These are phyloP conservation scores for Clarias gariepinus DNA, from an alignment of 2,113 vertebrate species.

Conservation along the genomic window DNA sequence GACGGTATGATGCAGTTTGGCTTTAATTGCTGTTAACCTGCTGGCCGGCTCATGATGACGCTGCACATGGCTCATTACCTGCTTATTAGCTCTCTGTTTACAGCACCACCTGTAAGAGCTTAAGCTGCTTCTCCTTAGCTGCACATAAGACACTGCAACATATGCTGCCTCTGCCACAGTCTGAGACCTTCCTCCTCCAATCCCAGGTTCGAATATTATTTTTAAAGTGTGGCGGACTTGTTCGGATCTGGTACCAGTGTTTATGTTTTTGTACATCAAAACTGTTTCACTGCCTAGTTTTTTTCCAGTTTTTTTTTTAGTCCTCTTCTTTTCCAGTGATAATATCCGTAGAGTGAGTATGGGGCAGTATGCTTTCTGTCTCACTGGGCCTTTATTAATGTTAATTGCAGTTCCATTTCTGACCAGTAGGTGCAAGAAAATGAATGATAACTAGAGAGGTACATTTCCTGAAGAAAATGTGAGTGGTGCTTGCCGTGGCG, in stretches of 20 bases:
- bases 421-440: background rate
- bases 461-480: no score
- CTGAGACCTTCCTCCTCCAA: no score
- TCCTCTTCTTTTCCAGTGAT: background rate
- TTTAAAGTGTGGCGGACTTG: background rate
- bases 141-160: conserved; percentile 2
- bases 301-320: no score
- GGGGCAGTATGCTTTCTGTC: background rate
- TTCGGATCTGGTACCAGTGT: background rate
- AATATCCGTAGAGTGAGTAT: background rate
- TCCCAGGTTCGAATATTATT: background rate
- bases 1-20: conserved; percentile 28
- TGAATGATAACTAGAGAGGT: no score
- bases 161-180: background rate
- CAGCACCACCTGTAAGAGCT: conserved; percentile 43
- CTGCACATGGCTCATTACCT: conserved; percentile 44
- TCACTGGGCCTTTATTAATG: background rate
- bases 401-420: background rate
- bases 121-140: conserved; percentile 16
- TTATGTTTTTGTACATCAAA: background rate
- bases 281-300: no score
- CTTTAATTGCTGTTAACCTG: conserved; percentile 45
- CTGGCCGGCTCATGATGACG: conserved; percentile 26
- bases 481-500: no score
- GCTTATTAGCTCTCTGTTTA: conserved; percentile 42